Conservation (phyloP, 2,797 vertebrate genomes). For the Lacerta bilineata region DNA sequence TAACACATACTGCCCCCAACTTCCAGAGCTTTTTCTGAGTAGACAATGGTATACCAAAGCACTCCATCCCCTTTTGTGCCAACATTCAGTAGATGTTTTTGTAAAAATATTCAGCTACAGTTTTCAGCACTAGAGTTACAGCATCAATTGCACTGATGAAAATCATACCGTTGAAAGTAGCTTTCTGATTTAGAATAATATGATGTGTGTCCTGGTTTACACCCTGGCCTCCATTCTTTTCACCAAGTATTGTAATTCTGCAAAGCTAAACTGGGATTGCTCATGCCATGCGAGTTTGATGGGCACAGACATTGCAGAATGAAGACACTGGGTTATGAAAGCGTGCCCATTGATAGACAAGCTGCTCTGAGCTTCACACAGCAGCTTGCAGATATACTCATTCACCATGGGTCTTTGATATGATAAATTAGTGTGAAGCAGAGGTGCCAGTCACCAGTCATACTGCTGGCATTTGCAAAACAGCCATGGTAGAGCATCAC, state of each 20-base stretch:
- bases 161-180: neutral
- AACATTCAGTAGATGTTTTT: constrained; percentile 2
- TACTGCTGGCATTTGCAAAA: neutral
- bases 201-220: neutral
- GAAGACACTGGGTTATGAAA: neutral
- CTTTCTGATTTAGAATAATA: neutral
- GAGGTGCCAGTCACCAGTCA: neutral
- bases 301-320: neutral
- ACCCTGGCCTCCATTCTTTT: neutral
- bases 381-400: neutral
- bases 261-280: constrained; percentile 9
- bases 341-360: neutral
- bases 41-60: neutral
- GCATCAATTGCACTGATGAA: constrained; percentile 10
- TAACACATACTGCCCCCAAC: neutral
- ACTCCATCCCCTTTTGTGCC: neutral
- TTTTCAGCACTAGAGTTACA: constrained; percentile 23
- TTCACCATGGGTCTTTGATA: constrained; percentile 6
- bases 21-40: neutral
- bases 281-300: constrained; percentile 4
- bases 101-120: constrained; percentile 12
- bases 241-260: neutral
- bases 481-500: neutral
- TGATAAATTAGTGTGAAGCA: neutral
- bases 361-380: neutral